Percentiles rank a stretch among this genome's conserved stretches.
Conservation (phyloP, 2,113 vertebrate species). For the Aldabrachelys gigantea region DNA sequence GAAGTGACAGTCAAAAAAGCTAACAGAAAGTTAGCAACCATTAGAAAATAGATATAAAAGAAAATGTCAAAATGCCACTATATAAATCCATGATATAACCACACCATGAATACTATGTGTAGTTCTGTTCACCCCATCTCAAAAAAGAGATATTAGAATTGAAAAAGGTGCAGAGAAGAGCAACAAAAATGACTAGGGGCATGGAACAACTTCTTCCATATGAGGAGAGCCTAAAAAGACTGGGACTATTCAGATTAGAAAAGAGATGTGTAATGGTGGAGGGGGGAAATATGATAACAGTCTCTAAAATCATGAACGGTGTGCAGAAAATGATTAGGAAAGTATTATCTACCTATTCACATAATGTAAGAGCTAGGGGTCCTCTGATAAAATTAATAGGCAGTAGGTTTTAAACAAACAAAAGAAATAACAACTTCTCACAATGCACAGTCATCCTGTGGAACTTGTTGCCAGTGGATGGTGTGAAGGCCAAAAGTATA, state of each 20-base stretch:
- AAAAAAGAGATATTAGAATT: neutral
- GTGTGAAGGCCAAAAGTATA: too few relatives aligned
- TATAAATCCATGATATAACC: neutral
- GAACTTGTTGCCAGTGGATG: too few relatives aligned
- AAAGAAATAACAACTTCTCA: too few relatives aligned
- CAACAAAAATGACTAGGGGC: neutral
- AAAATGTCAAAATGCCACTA: neutral
- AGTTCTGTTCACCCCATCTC: neutral
- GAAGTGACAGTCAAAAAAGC: too few relatives aligned
- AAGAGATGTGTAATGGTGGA: neutral
- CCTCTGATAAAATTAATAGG: too few relatives aligned
- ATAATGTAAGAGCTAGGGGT: too few relatives aligned
- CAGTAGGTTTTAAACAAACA: too few relatives aligned
- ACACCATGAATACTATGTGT: neutral
- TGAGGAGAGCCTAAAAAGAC: neutral
- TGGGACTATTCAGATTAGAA: neutral
- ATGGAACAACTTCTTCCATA: neutral
- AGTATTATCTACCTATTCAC: too few relatives aligned
- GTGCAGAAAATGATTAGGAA: too few relatives aligned
- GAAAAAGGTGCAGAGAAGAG: neutral
- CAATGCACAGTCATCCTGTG: too few relatives aligned
- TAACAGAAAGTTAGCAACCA: neutral
- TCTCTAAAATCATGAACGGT: too few relatives aligned
- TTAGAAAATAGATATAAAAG: neutral
- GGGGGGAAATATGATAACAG: too few relatives aligned